phyloP scores from a whole-genome alignment of 2,113 vertebrate genomes.

The Junco hyemalis region DNA sequence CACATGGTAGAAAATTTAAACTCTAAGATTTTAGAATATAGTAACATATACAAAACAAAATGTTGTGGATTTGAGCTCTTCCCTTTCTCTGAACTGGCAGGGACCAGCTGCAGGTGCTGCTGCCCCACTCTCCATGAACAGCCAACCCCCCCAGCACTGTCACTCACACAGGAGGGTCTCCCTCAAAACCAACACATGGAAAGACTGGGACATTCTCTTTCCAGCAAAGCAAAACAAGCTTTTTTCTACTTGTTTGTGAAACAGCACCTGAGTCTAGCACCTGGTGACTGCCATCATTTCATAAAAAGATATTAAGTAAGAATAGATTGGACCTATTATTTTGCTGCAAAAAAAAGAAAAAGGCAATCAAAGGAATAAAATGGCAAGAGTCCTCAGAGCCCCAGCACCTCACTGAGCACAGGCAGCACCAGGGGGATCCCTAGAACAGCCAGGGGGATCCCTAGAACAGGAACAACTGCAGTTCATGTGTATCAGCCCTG shows the following conservation, averaged over 20 bases:
- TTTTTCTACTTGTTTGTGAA: neutral
- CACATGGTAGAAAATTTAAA: neutral
- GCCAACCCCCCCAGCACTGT: neutral
- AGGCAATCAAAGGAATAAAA: neutral
- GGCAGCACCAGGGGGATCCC: neutral
- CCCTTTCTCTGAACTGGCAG: neutral
- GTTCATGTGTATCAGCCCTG: neutral
- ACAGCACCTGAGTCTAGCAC: neutral
- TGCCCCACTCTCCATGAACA: neutral
- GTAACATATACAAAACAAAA: neutral
- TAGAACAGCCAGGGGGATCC: no score
- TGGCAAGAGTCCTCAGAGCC: neutral
- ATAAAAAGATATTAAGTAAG: neutral
- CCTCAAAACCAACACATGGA: neutral
- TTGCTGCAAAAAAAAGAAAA: neutral
- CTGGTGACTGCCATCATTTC: neutral
- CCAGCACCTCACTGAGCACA: neutral
- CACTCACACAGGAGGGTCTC: accelerated
- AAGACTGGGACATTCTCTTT: neutral
- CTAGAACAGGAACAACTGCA: neutral
- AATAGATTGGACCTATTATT: neutral
- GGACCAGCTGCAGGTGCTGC: neutral
- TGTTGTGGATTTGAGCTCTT: accelerated
- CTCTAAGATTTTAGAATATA: neutral
- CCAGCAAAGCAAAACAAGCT: neutral